phyloP scores from a whole-genome alignment of 2,797 vertebrate species.

The Micrastur ruficollis region DNA sequence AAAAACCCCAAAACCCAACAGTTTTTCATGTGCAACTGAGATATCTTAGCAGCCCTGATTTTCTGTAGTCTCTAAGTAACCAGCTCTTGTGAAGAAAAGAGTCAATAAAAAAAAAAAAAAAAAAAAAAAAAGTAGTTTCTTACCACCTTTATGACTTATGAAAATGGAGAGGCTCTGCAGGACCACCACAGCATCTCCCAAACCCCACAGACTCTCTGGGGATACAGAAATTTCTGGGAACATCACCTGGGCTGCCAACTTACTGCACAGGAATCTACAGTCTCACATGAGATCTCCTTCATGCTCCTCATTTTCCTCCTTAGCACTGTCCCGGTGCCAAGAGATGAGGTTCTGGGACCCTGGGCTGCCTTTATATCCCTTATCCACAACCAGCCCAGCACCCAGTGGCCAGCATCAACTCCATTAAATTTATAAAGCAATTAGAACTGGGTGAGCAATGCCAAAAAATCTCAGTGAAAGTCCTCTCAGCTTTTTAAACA shows the following conservation, averaged over 20 bases:
- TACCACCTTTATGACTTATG: background rate
- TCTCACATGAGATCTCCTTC: accelerated
- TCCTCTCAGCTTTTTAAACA: constrained; percentile 13
- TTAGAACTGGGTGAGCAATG: background rate
- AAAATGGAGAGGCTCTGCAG: background rate
- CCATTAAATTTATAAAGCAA: constrained; percentile 1
- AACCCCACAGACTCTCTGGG: background rate
- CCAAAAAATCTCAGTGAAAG: background rate
- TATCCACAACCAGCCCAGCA: background rate
- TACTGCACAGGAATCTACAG: background rate
- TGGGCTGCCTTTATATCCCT: background rate
- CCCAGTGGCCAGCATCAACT: background rate
- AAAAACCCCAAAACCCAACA: background rate
- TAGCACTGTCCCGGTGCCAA: background rate
- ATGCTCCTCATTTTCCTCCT: background rate
- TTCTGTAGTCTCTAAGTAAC: background rate
- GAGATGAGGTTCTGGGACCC: accelerated
- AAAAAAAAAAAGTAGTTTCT: background rate
- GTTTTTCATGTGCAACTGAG: background rate
- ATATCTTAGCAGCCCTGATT: background rate
- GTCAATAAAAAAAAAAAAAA: too few relatives aligned
- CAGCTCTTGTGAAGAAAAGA: background rate
- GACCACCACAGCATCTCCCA: background rate
- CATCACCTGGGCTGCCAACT: background rate
- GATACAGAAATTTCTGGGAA: background rate